Percentiles rank a stretch among this genome's conserved stretches.
These are phyloP conservation scores for Polia nebulosa DNA, from an alignment of 2,888 invertebrate species.

Conservation along the genomic window DNA sequence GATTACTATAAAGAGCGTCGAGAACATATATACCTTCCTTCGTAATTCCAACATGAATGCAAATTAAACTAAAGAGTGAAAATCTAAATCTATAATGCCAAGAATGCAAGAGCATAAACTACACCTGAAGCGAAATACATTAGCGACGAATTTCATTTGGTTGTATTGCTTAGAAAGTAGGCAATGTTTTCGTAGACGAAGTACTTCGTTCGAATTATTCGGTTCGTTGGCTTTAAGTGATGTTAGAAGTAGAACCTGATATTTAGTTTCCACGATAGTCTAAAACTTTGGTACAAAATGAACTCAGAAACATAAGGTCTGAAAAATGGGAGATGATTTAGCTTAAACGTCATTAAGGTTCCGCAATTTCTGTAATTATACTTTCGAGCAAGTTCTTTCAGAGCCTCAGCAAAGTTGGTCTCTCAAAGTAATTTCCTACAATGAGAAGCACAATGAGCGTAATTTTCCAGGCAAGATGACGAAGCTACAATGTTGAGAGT, in stretches of 20 bases:
- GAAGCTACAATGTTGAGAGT: constrained; percentile 21
- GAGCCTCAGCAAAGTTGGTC: constrained; percentile 32
- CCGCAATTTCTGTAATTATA: constrained; percentile 36
- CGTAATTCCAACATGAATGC: not conserved
- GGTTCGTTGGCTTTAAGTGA: constrained; percentile 14
- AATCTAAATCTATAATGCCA: constrained; percentile 32
- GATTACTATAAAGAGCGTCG: constrained; percentile 21
- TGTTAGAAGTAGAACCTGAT: not conserved
- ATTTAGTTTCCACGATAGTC: constrained; percentile 9
- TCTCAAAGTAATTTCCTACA: constrained; percentile 40
- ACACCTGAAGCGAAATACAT: constrained; percentile 38
- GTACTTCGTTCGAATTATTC: constrained; percentile 14
- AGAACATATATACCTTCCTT: constrained; percentile 8
- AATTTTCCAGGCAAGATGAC: constrained; percentile 35
- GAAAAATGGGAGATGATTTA: constrained; percentile 25
- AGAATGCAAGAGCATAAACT: constrained; percentile 31
- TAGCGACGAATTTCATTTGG: constrained; percentile 47
- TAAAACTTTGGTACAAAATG: not conserved
- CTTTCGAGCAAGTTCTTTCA: constrained; percentile 43
- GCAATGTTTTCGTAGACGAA: constrained; percentile 30
- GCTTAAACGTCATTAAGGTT: constrained; percentile 22
- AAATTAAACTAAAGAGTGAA: constrained; percentile 28
- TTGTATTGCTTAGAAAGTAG: constrained; percentile 15
- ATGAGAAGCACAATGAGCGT: constrained; percentile 32
- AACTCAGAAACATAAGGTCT: not conserved